Evolutionary conservation across 2,113 vertebrate species (phyloP).

Genomic region (Trogon surrucura): DNA sequence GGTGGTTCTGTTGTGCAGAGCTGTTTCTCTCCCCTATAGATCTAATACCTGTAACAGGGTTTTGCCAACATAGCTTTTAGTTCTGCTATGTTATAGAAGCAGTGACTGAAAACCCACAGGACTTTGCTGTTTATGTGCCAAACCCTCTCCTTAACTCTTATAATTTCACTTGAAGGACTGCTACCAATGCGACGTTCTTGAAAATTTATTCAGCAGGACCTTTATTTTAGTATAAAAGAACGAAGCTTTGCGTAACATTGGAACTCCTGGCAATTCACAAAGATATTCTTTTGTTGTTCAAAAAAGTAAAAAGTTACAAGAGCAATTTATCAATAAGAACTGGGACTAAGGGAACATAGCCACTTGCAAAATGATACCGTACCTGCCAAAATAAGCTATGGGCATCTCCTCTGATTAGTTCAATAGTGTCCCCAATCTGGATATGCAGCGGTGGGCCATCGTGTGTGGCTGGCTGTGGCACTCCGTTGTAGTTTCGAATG

Average conservation of each 20-base stretch:
- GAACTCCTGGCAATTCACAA: not conserved
- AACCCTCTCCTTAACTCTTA: not conserved
- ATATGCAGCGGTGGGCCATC: conserved; percentile 86
- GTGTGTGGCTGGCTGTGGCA: conserved; percentile 78
- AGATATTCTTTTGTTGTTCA: not conserved
- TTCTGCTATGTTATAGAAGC: not conserved
- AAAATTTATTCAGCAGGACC: not conserved
- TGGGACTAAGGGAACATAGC: not conserved
- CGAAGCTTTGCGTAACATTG: not conserved
- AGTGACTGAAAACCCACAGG: not conserved
- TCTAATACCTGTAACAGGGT: not conserved
- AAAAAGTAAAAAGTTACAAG: not conserved
- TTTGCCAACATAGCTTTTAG: not conserved
- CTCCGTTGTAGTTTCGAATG: conserved; percentile 86
- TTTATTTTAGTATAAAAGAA: not conserved
- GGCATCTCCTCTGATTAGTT: conserved; percentile 88
- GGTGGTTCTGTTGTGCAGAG: not conserved
- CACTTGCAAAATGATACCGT: not conserved
- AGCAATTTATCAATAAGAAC: not conserved
- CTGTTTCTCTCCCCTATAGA: not conserved
- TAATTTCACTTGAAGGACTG: not conserved
- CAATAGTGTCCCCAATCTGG: conserved; percentile 89
- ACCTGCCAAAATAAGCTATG: conserved; percentile 98
- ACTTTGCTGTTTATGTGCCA: not conserved
- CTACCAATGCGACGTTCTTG: not conserved